Percentiles rank a stretch among this genome's conserved stretches.
Conservation (phyloP, 2,888 invertebrate species). For the Congeria kusceri region DNA sequence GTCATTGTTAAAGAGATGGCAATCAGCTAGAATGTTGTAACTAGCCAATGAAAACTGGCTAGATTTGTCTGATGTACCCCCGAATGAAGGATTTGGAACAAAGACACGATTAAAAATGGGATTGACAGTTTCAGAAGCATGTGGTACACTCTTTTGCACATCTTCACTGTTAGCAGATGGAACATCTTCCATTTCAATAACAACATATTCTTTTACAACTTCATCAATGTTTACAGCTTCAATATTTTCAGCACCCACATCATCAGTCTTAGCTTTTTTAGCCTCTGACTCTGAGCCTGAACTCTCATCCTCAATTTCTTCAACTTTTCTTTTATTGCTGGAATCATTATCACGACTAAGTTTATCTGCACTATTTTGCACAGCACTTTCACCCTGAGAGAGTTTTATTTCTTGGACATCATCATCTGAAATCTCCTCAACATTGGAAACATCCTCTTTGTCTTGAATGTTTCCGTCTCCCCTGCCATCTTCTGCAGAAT, state of each 20-base stretch:
- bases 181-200: constrained; percentile 76
- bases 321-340: constrained; percentile 60
- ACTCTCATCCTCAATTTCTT: constrained; percentile 56
- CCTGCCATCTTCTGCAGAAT: constrained; percentile 22
- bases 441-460: constrained; percentile 7
- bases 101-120: constrained; percentile 72
- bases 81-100: constrained; percentile 70
- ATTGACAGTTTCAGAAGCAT: constrained; percentile 33
- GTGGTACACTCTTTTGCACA: constrained; percentile 71
- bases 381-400: constrained; percentile 9
- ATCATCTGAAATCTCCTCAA: constrained; percentile 41
- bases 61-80: constrained; percentile 56
- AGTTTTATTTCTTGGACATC: constrained; percentile 42
- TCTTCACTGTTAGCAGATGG: constrained; percentile 74
- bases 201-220: constrained; percentile 74
- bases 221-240: constrained; percentile 44
- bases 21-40: constrained; percentile 84
- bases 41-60: constrained; percentile 81
- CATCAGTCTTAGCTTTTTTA: constrained; percentile 56
- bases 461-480: constrained; percentile 29
- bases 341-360: not conserved
- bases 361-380: not conserved
- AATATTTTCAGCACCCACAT: constrained; percentile 38
- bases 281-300: constrained; percentile 37
- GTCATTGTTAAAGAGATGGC: constrained; percentile 76